A percentile compares a stretch with the other conserved stretches of the same genome.
Conservation (phyloP, 2,888 invertebrate genomes). For the Amaurobius ferox region DNA sequence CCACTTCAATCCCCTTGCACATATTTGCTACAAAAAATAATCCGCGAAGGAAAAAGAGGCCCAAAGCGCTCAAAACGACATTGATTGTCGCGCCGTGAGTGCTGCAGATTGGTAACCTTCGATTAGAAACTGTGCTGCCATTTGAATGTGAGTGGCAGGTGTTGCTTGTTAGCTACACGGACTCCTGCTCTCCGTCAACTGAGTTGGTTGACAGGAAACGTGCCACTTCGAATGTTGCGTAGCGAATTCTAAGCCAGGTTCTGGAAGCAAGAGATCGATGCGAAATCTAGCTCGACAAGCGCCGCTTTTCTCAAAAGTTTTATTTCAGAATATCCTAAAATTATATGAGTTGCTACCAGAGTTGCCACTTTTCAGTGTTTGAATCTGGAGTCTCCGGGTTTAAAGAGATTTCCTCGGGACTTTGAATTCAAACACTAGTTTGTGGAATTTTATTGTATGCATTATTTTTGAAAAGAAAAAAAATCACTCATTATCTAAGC, state of each 20-base stretch:
- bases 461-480: too few species aligned
- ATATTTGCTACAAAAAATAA: neutral
- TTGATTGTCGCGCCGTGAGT: slow-evolving; percentile 30
- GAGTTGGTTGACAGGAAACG: slow-evolving; percentile 54
- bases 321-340: neutral
- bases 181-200: slow-evolving; percentile 49
- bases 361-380: too few species aligned
- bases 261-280: neutral
- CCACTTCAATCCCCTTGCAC: neutral
- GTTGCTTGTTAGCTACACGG: slow-evolving; percentile 58
- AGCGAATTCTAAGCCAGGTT: neutral
- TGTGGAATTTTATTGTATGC: too few species aligned
- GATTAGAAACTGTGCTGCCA: slow-evolving; percentile 54
- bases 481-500: too few species aligned
- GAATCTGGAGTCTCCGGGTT: too few species aligned
- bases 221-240: slow-evolving; percentile 12
- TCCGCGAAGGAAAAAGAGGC: neutral
- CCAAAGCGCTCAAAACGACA: slow-evolving; percentile 25
- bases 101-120: slow-evolving; percentile 56
- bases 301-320: neutral
- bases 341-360: neutral
- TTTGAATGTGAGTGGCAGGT: slow-evolving; percentile 66
- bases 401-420: too few species aligned
- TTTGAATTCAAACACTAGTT: too few species aligned
- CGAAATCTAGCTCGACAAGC: neutral